Evolutionary conservation across 2,888 invertebrate species (phyloP).

Genomic region (Thecophora atra): DNA sequence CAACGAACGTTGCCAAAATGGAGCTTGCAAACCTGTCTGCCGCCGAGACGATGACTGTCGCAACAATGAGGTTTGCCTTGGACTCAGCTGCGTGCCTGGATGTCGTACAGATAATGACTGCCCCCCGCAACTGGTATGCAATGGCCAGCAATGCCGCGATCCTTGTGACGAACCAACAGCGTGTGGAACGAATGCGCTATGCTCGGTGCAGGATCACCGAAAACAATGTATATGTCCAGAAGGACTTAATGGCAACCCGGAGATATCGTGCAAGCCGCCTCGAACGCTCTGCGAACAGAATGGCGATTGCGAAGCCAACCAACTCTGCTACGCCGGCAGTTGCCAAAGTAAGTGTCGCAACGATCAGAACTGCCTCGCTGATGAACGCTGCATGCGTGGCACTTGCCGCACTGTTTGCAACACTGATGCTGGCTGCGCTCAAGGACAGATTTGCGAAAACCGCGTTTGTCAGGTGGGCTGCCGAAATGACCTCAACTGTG

Average conservation of each 20-base stretch:
- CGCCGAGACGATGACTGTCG: slow-evolving; percentile 86
- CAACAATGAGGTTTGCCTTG: slow-evolving; percentile 86
- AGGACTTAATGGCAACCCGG: slow-evolving; percentile 79
- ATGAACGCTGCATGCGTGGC: slow-evolving; percentile 86
- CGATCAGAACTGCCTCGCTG: slow-evolving; percentile 82
- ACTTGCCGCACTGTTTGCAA: slow-evolving; percentile 87
- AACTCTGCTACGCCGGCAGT: slow-evolving; percentile 79
- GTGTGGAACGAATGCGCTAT: slow-evolving; percentile 85
- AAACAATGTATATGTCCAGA: slow-evolving; percentile 79
- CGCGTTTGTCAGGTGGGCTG: slow-evolving; percentile 88
- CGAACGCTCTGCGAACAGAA: slow-evolving; percentile 73
- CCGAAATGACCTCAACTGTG: slow-evolving; percentile 83
- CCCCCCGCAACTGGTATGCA: slow-evolving; percentile 75
- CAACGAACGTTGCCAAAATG: slow-evolving; percentile 75
- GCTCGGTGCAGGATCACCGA: slow-evolving; percentile 75
- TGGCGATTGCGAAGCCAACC: slow-evolving; percentile 76
- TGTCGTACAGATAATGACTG: slow-evolving; percentile 85
- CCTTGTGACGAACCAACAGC: slow-evolving; percentile 80
- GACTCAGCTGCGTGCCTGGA: slow-evolving; percentile 80
- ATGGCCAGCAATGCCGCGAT: slow-evolving; percentile 81
- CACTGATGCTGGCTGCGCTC: slow-evolving; percentile 81
- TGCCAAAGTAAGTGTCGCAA: slow-evolving; percentile 83
- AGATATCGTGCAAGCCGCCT: slow-evolving; percentile 76
- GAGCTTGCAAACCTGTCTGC: slow-evolving; percentile 85
- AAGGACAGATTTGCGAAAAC: slow-evolving; percentile 87